phyloP scores from a whole-genome alignment of 2,797 vertebrate species.

The Argentina silus region DNA sequence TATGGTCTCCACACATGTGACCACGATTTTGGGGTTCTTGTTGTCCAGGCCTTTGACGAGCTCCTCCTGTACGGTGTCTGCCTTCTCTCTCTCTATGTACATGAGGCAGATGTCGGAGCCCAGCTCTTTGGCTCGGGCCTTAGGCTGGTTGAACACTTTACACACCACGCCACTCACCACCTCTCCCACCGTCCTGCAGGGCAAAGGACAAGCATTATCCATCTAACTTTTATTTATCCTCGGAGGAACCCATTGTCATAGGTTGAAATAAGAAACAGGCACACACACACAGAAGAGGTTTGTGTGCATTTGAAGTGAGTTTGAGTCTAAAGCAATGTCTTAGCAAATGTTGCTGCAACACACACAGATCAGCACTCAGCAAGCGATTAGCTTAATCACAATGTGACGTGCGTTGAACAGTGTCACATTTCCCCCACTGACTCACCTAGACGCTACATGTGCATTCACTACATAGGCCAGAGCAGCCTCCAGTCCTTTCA shows the following conservation, averaged over 20 bases:
- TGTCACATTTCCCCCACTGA: constrained; percentile 22
- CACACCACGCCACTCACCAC: constrained; percentile 95
- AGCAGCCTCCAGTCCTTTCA: constrained; percentile 95
- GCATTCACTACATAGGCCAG: constrained; percentile 90
- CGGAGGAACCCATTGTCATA: no score
- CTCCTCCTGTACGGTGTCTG: constrained; percentile 93
- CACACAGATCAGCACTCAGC: no score
- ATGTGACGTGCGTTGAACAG: no score
- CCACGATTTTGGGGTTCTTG: constrained; percentile 96
- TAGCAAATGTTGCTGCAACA: no score
- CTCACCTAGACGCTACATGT: constrained; percentile 94
- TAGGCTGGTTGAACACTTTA: constrained; percentile 99
- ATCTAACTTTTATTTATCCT: no score
- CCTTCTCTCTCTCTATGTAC: constrained; percentile 96
- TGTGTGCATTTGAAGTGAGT: no score
- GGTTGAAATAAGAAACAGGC: neutral
- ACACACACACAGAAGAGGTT: no score
- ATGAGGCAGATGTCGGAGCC: constrained; percentile 93
- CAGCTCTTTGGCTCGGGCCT: constrained; percentile 94
- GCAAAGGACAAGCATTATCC: neutral
- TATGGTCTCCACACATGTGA: constrained; percentile 90
- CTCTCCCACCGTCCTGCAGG: constrained; percentile 90
- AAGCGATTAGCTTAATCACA: no score
- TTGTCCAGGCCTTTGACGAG: constrained; percentile 95
- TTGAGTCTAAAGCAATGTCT: no score